These are phyloP conservation scores for Gisinianus flammeolus DNA, from an alignment of 2,888 invertebrate genomes.

Conservation along the genomic window DNA sequence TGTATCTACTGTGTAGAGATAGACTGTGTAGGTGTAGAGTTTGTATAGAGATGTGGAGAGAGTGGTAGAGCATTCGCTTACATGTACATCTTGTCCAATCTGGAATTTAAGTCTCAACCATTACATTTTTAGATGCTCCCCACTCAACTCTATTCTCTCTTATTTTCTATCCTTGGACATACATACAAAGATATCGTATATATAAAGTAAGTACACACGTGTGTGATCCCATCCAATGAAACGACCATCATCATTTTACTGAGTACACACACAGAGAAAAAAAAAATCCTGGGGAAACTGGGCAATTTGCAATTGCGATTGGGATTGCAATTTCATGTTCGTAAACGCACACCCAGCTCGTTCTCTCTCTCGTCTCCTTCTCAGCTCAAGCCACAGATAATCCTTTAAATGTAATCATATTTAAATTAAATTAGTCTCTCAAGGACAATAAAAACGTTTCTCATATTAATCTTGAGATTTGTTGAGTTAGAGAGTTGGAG, in stretches of 20 bases:
- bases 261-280: neutral
- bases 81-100: no score
- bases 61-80: no score
- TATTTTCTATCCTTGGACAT: neutral
- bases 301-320: neutral
- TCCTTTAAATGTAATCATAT: slow-evolving; percentile 21
- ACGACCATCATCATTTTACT: neutral
- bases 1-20: no score
- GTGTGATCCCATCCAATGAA: no score
- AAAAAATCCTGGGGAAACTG: neutral
- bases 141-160: neutral
- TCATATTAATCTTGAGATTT: neutral
- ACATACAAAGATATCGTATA: neutral
- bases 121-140: neutral
- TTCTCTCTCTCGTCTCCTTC: no score
- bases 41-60: no score
- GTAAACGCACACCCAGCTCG: no score
- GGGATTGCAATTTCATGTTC: neutral
- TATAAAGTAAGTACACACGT: no score
- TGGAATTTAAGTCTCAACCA: no score
- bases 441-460: slow-evolving; percentile 17
- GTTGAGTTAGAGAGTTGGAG: no score
- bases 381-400: neutral
- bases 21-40: no score
- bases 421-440: slow-evolving; percentile 38